Percentiles rank a stretch among this genome's conserved stretches.
These are phyloP conservation scores for Pyrgus malvae DNA, from an alignment of 2,888 invertebrate genomes.

Conservation along the genomic window DNA sequence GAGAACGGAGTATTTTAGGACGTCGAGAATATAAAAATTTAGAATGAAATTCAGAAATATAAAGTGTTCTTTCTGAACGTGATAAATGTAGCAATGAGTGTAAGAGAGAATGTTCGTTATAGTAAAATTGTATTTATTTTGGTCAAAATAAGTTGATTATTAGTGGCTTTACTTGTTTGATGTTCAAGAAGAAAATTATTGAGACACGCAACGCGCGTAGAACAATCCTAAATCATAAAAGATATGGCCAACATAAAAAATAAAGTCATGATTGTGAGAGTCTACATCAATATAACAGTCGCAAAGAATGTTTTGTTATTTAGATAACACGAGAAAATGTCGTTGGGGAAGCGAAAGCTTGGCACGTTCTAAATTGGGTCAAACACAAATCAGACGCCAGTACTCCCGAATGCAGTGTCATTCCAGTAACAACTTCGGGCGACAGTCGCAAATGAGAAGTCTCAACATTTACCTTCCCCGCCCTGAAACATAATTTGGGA, in stretches of 20 bases:
- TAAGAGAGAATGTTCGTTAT: too few relatives aligned
- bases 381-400: conserved; percentile 24
- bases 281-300: conserved; percentile 8
- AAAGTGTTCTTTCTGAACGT: not conserved
- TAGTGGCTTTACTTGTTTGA: too few relatives aligned
- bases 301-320: conserved; percentile 22
- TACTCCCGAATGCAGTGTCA: conserved; percentile 20
- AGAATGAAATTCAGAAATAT: not conserved
- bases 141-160: too few relatives aligned
- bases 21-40: not conserved
- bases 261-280: not conserved
- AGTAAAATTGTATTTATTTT: too few relatives aligned
- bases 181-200: too few relatives aligned
- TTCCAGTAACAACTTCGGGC: conserved; percentile 22
- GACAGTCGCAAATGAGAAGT: conserved; percentile 26
- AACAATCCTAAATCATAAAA: not conserved
- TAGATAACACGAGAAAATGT: conserved; percentile 22
- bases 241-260: not conserved
- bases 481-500: conserved; percentile 22
- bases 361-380: conserved; percentile 27
- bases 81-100: not conserved
- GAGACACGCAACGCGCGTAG: too few relatives aligned
- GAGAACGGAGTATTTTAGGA: not conserved
- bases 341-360: conserved; percentile 20
- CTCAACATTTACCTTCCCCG: conserved; percentile 26